phyloP scores from a whole-genome alignment of 2,797 vertebrate species.

The Clarias platycephalus region DNA sequence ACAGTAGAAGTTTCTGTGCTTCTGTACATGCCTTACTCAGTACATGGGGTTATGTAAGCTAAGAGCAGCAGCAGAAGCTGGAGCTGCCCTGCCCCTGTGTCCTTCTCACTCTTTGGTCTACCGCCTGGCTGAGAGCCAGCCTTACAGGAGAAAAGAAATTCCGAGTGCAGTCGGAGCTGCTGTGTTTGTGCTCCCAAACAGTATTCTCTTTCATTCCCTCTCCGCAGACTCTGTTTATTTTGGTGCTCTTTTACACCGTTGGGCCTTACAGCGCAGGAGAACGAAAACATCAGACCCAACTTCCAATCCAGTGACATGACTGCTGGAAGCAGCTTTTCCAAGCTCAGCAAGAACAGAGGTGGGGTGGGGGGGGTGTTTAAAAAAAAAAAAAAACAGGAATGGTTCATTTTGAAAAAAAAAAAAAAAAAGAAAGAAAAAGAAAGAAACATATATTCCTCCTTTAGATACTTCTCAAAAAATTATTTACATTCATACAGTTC shows the following conservation, averaged over 20 bases:
- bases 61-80: conserved; percentile 40
- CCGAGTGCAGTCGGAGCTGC: conserved; percentile 69
- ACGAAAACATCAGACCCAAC: conserved; percentile 70
- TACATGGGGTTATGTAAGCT: conserved; percentile 40
- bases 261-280: conserved; percentile 73
- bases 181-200: conserved; percentile 78
- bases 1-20: not conserved
- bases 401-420: conserved; percentile 40
- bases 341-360: conserved; percentile 61
- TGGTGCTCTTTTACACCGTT: conserved; percentile 76
- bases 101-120: conserved; percentile 51
- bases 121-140: conserved; percentile 66
- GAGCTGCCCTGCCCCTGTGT: conserved; percentile 26
- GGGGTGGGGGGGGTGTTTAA: conserved; percentile 39
- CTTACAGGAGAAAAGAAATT: conserved; percentile 71
- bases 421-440: conserved; percentile 39
- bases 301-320: conserved; percentile 72
- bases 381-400: conserved; percentile 46
- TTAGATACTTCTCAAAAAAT: not conserved
- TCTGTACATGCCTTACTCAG: conserved; percentile 12
- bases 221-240: conserved; percentile 75
- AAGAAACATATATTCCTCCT: conserved; percentile 1
- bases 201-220: conserved; percentile 79
- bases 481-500: conserved; percentile 22
- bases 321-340: conserved; percentile 67